Evolutionary conservation across 2,888 invertebrate genomes (phyloP).

Genomic region (Ectemnius continuus): DNA sequence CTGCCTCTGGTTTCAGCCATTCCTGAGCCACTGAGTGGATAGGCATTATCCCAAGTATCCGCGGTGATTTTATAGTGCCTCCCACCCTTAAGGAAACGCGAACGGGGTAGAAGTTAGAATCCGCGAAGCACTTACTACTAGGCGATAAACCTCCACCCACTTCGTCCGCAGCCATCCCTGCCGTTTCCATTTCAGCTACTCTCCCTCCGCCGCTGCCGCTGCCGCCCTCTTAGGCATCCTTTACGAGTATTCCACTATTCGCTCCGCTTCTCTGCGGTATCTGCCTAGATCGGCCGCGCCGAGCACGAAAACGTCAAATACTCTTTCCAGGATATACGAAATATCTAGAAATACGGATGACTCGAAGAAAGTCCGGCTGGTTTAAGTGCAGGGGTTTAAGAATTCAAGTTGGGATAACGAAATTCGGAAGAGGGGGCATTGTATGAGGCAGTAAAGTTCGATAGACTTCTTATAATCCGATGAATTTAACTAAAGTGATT

Average conservation of each 20-base stretch:
- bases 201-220: slow-evolving; percentile 56
- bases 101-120: slow-evolving; percentile 56
- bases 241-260: slow-evolving; percentile 66
- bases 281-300: slow-evolving; percentile 39
- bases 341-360: too few species aligned
- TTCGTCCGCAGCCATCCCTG: slow-evolving; percentile 48
- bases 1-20: background rate
- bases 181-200: slow-evolving; percentile 69
- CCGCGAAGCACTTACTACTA: slow-evolving; percentile 64
- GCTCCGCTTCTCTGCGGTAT: slow-evolving; percentile 26
- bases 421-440: too few species aligned
- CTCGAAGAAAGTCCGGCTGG: too few species aligned
- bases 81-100: slow-evolving; percentile 24
- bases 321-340: too few species aligned
- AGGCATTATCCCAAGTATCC: slow-evolving; percentile 59
- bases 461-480: background rate
- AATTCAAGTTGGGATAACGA: too few species aligned
- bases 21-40: slow-evolving; percentile 10
- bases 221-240: slow-evolving; percentile 53
- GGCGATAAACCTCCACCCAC: slow-evolving; percentile 67
- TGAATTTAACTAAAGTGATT: too few species aligned
- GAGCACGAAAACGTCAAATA: too few species aligned
- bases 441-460: too few species aligned
- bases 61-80: slow-evolving; percentile 65
- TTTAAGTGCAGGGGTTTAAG: too few species aligned